phyloP scores from a whole-genome alignment of 2,113 vertebrate genomes.

The Theristicus caerulescens region DNA sequence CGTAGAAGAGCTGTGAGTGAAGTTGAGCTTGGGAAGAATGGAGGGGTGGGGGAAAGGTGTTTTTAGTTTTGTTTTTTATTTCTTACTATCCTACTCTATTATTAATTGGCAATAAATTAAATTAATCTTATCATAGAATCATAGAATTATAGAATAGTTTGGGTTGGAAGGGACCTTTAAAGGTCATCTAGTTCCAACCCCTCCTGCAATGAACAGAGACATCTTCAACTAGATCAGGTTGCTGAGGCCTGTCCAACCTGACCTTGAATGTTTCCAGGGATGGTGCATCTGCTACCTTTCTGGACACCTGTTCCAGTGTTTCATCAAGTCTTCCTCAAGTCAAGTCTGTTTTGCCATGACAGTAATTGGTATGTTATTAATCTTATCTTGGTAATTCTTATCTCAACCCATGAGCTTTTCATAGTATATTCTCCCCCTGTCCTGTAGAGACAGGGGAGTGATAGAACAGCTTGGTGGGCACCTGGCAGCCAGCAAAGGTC shows the following conservation, averaged over 20 bases:
- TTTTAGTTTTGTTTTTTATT: neutral
- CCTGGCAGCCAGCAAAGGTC: neutral
- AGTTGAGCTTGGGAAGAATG: neutral
- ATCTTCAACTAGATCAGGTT: no score
- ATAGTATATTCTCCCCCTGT: neutral
- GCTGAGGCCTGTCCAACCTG: no score
- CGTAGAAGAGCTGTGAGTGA: neutral
- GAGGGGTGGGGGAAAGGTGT: neutral
- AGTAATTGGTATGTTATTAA: neutral
- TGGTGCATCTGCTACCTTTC: no score
- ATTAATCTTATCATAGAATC: neutral
- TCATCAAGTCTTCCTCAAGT: neutral
- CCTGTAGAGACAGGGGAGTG: neutral
- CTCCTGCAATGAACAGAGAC: no score
- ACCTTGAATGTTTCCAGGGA: no score
- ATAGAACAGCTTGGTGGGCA: neutral
- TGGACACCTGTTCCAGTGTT: neutral
- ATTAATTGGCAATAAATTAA: neutral
- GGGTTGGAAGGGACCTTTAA: no score
- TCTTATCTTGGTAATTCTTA: neutral
- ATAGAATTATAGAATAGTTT: no score
- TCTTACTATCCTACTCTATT: neutral
- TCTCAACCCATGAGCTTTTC: neutral
- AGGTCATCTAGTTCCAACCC: no score
- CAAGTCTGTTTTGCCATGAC: neutral